Base-by-base conservation (phyloP, 2,113 vertebrate species). In the Laticauda laticaudata region DNA sequence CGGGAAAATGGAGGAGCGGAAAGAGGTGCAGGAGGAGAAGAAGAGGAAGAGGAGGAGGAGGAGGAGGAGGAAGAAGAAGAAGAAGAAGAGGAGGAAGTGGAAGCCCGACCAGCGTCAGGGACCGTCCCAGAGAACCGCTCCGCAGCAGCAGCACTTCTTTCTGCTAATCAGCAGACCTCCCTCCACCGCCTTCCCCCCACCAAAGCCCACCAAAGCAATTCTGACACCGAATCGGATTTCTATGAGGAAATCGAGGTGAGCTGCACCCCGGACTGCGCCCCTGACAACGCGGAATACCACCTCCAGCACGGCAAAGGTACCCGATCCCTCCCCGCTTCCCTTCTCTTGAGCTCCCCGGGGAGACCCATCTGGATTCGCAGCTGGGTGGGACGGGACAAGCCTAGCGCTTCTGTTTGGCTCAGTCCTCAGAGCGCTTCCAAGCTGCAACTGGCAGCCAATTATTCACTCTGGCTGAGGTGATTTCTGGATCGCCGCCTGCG, bases 181-280 rank as follows among this genome's bases (percentile, higher is more conserved):
- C 97, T 97, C 61, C 51, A 94, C 21, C 98, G 98, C 54, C 97
- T 94, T 90, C 94, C 97, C 90, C 96, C 97, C 48, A 98, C 97
- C 96, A 99, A 98, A 97, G 99, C 98, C 96, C 98, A 98, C 61
- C 98, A 98, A 96, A 99, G 98, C 98, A 99, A 99, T 97, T 99
- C 99, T 95, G 99, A 99, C 97, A 99, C 99, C 0, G 99, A 99
- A 97, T 99, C 99, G 94, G 99, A 99, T 98, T 99, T 99, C 98
- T 99, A 99, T 97, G 99, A 99, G 97, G 99, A 99, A 97, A 99
- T 99, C 97, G 99, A 99, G 98, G 99, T 99, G 96, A 99, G 99
- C 98, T 99, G 99, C 98, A 99, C 99, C 96, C 98, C 99, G 93
- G 99, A 99, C 97, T 98, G 98, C 97, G 96, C 97, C 96, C 94